Percentiles rank a stretch among this genome's conserved stretches.
Evolutionary conservation across 2,113 vertebrate genomes (phyloP).

Genomic region (Spea multiplicata): DNA sequence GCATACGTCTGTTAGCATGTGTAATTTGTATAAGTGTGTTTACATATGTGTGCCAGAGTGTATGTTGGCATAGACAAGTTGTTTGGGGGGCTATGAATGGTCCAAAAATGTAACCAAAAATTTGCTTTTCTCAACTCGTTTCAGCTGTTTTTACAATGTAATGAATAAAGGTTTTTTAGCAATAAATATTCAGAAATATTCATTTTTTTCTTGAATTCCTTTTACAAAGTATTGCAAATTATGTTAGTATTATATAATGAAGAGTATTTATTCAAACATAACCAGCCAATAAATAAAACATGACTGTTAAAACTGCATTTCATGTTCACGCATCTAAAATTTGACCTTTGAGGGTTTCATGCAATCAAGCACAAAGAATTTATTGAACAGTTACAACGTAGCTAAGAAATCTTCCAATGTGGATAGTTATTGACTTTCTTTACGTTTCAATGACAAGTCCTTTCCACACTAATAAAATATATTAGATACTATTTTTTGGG

Average conservation of each 20-base stretch:
- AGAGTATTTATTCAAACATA: background rate
- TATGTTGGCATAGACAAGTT: no score
- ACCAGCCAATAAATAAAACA: conserved; percentile 1
- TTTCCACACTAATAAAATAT: background rate
- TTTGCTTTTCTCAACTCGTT: background rate
- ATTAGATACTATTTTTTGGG: background rate
- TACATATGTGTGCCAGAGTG: no score
- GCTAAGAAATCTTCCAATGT: background rate
- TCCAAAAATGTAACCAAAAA: no score
- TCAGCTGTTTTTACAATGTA: background rate
- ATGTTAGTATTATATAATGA: background rate
- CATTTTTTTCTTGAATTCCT: background rate
- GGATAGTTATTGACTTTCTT: background rate
- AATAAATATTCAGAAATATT: background rate
- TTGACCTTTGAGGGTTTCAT: background rate
- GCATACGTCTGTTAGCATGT: no score
- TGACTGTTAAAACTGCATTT: conserved; percentile 3
- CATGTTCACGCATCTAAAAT: background rate
- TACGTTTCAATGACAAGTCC: background rate
- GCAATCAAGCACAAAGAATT: background rate
- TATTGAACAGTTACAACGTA: background rate
- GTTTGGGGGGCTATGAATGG: no score
- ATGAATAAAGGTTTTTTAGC: background rate
- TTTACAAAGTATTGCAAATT: background rate
- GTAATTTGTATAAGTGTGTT: no score